A percentile compares a stretch with the other conserved stretches of the same genome.
Conservation (phyloP, 2,797 vertebrate genomes). For the Morelia viridis region DNA sequence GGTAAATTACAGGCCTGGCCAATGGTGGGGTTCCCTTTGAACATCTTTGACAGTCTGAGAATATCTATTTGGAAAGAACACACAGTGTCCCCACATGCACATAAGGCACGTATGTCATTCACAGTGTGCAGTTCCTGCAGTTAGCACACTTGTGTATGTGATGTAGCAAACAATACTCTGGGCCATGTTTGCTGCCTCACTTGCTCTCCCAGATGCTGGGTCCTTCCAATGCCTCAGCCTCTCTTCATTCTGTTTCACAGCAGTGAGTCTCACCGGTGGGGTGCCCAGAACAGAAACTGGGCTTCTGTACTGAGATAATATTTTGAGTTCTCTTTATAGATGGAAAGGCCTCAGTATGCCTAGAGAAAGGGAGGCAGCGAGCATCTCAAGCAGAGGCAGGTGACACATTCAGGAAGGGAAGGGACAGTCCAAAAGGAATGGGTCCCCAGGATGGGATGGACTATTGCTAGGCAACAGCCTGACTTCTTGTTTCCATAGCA, state of each 20-base stretch:
- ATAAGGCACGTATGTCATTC: background rate
- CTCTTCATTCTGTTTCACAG: background rate
- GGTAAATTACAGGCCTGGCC: background rate
- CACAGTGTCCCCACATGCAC: background rate
- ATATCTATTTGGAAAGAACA: background rate
- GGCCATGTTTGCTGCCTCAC: background rate
- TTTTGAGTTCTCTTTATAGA: background rate
- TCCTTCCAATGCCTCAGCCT: background rate
- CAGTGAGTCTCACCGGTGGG: background rate
- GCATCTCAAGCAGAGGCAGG: background rate
- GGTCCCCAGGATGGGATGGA: background rate
- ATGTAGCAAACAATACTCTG: background rate
- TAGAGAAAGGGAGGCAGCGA: background rate
- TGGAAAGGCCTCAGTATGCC: background rate
- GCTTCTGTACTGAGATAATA: too few species aligned
- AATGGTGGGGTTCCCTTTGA: background rate
- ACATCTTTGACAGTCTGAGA: background rate
- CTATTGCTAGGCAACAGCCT: conserved; percentile 15
- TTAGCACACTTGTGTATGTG: background rate
- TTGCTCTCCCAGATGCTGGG: background rate
- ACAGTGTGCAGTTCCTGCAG: background rate
- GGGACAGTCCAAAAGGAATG: background rate
- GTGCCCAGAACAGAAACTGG: background rate
- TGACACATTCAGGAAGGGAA: background rate
- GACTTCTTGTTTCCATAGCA: conserved; percentile 75